Evolutionary conservation across 2,888 invertebrate species (phyloP).

Genomic region (Protophormia terraenovae): DNA sequence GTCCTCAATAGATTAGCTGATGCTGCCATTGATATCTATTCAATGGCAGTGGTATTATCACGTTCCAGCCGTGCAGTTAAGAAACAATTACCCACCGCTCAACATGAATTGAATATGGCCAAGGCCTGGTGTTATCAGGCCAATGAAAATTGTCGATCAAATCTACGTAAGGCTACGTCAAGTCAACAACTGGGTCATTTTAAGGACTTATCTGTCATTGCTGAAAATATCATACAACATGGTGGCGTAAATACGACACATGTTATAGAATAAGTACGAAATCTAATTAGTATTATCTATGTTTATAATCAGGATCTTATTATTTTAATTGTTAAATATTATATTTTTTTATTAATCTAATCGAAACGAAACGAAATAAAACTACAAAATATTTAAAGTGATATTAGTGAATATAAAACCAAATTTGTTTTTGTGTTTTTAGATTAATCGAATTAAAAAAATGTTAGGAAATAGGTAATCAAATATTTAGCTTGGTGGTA

Average conservation of each 20-base stretch:
- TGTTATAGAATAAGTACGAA: constrained; percentile 68
- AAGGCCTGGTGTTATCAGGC: constrained; percentile 91
- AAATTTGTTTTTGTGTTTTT: neutral
- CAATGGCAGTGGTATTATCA: constrained; percentile 91
- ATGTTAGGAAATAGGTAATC: neutral
- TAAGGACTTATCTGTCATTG: constrained; percentile 54
- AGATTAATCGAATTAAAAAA: neutral
- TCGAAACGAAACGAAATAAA: constrained; percentile 3
- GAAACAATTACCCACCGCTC: constrained; percentile 85
- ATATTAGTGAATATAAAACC: constrained; percentile 38
- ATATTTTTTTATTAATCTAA: constrained; percentile 1
- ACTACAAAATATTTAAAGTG: constrained; percentile 7
- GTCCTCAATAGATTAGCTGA: constrained; percentile 93
- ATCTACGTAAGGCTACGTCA: constrained; percentile 54
- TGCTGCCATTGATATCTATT: constrained; percentile 94
- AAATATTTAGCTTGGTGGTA: neutral
- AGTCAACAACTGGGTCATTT: constrained; percentile 45
- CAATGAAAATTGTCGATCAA: constrained; percentile 56
- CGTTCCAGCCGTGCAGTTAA: constrained; percentile 89
- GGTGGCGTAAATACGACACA: constrained; percentile 68
- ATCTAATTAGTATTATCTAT: neutral
- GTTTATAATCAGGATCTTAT: neutral
- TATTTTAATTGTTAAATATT: constrained; percentile 8
- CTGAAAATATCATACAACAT: constrained; percentile 46
- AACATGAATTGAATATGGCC: constrained; percentile 90